Evolutionary conservation across 2,888 invertebrate genomes (phyloP).

Genomic region (Tachina grossa): DNA sequence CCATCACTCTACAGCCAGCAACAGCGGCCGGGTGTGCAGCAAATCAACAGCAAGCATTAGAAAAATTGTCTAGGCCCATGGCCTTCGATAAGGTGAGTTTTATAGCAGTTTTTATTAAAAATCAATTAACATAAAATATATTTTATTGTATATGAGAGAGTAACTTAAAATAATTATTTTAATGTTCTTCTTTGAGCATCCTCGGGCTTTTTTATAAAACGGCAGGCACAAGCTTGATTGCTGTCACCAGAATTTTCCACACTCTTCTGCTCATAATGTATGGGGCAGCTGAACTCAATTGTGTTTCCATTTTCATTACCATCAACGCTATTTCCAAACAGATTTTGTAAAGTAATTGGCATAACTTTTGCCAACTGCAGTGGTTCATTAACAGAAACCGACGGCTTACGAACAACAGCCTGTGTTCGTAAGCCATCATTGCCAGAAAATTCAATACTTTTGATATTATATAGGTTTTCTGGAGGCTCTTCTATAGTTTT

Average conservation of each 20-base stretch:
- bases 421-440: neutral
- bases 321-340: conserved; percentile 18
- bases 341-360: conserved; percentile 49
- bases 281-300: conserved; percentile 68
- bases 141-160: neutral
- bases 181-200: conserved; percentile 1
- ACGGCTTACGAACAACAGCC: conserved; percentile 4
- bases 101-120: conserved; percentile 15
- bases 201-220: conserved; percentile 63
- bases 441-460: neutral
- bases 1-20: conserved; percentile 61
- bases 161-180: conserved; percentile 2
- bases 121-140: conserved; percentile 19
- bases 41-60: conserved; percentile 78
- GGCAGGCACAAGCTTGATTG: conserved; percentile 73
- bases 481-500: conserved; percentile 4
- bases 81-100: conserved; percentile 88
- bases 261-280: conserved; percentile 63
- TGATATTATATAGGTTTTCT: neutral
- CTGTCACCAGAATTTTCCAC: conserved; percentile 13
- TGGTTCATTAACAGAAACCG: conserved; percentile 23
- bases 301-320: conserved; percentile 35
- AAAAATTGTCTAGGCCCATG: conserved; percentile 85
- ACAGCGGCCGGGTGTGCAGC: conserved; percentile 62
- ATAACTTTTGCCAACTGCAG: conserved; percentile 44